Evolutionary conservation across 2,888 invertebrate species (phyloP), one percentile per base, ranked within the genome.

Genomic region (Seladonia tumulorum): DNA sequence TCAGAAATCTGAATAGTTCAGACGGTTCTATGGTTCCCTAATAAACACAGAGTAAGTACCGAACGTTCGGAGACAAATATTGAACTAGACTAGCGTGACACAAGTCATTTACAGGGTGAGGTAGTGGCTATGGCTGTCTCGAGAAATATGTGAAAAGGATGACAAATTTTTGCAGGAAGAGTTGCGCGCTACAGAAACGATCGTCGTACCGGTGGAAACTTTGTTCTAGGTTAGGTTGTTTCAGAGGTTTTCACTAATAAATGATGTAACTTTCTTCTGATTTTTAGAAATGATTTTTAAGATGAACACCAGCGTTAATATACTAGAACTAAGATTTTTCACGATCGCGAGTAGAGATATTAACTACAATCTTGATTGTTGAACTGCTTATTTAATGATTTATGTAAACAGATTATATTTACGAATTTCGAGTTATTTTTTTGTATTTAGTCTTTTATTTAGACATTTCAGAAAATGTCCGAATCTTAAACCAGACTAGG

Each of bases 21-120:
- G 22, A 22, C 7, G 66, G 66, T 63, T 63, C 63, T 63, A 16
- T 68, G 22, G 35, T 68, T 68, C 4, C 22, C 66, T 39, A 12
- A 39, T 68, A 39, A 68, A 35, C 39, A 35, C 39, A 68, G 10
- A 68, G 66, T 68, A 22, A 68, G 66, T 39, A 68, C 22, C 35
- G 66, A 39, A 68, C 66, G 66, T 68, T 68, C 66, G 10, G 66
- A 22, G 39, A 68, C 39, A 39, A 68, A 68, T 68, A 68, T 68
- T 35, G 35, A 35, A 39, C 66, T 35, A 66, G 22, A 66, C 18
- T 68, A 39, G 22, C 39, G 35, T 68, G 35, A 68, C 35, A 22
- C 39, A 18, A 66, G 35, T 68, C 5, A 39, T 35, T 22, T 39
- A 8, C 18, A 18, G 35, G 39, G 4, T 8, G 66, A 68, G 66